Evolutionary conservation across 1,140 invertebrate species (phyloP), one percentile per base, ranked within the genome.

Genomic region (Bombus huntii): DNA sequence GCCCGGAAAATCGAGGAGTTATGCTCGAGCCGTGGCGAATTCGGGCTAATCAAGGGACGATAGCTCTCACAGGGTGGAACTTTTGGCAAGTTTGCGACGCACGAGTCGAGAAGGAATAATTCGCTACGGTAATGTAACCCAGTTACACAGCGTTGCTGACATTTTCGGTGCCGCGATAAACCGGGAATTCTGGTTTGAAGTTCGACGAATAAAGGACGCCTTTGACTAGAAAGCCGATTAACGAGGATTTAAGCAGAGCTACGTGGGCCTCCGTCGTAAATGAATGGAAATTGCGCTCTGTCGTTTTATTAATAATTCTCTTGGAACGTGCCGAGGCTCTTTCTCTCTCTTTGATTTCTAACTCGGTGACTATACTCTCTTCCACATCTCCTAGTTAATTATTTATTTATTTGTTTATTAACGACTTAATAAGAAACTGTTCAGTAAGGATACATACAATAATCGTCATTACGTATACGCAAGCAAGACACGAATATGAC

Each of bases 131-230:
- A 84, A 81, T 70, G 83, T 83, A 80, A 86, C 65, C 73, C 75
- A 85, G 76, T 88, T 83, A 74, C 71, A 72, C 39, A 53, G 5
- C 13, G 28, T 39, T 37, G 37, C 80, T 75, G 78, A 68, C 78
- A 82, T 82, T 74, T 47, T 75, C 70, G 44, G 15, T 59, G 68
- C 53, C 73, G 72, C 73, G 66, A 79, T 74, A 65, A 85, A 78
- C 88, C 70, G 78, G 73, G 66, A 88, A 88, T 89, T 88, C 62
- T 65, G 73, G 31, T 70, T n/a, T 12, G 72, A 89, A 88, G 83
- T 88, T 82, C 74, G 59, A 62, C 68, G 79, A 77, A 86, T 77
- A 89, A 88, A 89, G 87, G 66, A 25, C 70, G 34, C 81, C 76
- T 80, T 87, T 81, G 68, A 66, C 72, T 4, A 22, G 71, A 72